Base-by-base conservation (phyloP, 2,888 invertebrate species). In the Limnephilus rhombicus region DNA sequence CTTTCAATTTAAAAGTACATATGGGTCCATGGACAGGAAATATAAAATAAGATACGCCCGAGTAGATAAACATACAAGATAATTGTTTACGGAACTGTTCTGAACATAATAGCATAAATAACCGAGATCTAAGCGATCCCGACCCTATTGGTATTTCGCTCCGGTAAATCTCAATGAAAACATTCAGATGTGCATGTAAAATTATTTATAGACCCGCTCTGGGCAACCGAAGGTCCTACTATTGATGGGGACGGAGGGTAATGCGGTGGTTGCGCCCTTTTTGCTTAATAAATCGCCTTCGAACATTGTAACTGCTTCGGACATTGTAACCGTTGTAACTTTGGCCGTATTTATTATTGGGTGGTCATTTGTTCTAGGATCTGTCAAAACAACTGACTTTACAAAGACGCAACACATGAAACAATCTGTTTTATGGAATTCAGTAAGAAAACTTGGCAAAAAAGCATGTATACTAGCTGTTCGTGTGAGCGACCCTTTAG, bases 181-280 rank as follows among this genome's bases (percentile, higher is more conserved):
- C 86, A 86, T 86, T 45, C 86, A 86, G n/a, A 86, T 86, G 86
- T 86, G 86, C 86, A 86, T 86, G 45, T 86, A 49, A 86, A 45
- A 45, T 86, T 86, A 86, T 86, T 86, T 86, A 86, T 86, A 49
- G 45, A 45, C 15, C 45, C 45, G 29, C n/a, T n/a, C 49, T 15
- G 24, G 11, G 86, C 86, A 15, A 24, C 82, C 29, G 53, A 68
- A 68, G 18, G 18, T 18, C 18, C 18, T n/a, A 68, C 53, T 24
- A 68, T 24, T 68, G 83, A 31, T 37, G 37, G 83, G 85, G 29
- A 12, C 86, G 15, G 49, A 12, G 45, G 68, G 68, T 68, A 68
- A 68, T n/a, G 24, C n/a, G 68, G 24, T 68, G 68, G 24, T n/a
- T 29, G 37, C 15, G 12, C 37, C 45, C n/a, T 86, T 86, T 86